Percentiles rank a stretch among this genome's conserved stretches.
phyloP scores from a whole-genome alignment of 1,140 invertebrate species.

The Atta texana region DNA sequence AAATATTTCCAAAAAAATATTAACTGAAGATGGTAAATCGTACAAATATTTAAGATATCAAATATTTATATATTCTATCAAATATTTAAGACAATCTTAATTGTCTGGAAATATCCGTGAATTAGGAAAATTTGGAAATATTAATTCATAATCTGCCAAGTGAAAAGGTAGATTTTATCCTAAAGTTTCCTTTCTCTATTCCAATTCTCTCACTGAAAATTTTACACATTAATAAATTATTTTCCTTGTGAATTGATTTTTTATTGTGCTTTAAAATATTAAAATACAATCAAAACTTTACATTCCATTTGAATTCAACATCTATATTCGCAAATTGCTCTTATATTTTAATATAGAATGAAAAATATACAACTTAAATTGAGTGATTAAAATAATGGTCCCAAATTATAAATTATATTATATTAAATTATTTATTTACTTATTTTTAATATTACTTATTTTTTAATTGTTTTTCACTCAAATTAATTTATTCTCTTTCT shows the following conservation, averaged over 20 bases:
- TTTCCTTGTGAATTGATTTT: not conserved
- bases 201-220: not conserved
- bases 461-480: no score
- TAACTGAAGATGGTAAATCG: not conserved
- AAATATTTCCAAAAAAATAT: not conserved
- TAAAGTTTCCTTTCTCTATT: not conserved
- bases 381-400: not conserved
- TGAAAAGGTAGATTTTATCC: not conserved
- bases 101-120: not conserved
- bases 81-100: not conserved
- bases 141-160: not conserved
- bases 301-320: not conserved
- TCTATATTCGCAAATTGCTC: not conserved
- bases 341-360: not conserved
- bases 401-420: not conserved
- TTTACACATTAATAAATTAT: not conserved
- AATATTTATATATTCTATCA: not conserved
- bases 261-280: slow-evolving; percentile 13
- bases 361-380: not conserved
- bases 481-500: no score
- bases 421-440: no score
- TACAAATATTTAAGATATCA: not conserved
- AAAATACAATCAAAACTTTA: slow-evolving; percentile 18
- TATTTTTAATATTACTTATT: no score
- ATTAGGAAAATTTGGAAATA: slow-evolving; percentile 10